Percentiles rank a stretch among this genome's conserved stretches.
Conservation (phyloP, 2,888 invertebrate genomes). For the Anticlea derivata region DNA sequence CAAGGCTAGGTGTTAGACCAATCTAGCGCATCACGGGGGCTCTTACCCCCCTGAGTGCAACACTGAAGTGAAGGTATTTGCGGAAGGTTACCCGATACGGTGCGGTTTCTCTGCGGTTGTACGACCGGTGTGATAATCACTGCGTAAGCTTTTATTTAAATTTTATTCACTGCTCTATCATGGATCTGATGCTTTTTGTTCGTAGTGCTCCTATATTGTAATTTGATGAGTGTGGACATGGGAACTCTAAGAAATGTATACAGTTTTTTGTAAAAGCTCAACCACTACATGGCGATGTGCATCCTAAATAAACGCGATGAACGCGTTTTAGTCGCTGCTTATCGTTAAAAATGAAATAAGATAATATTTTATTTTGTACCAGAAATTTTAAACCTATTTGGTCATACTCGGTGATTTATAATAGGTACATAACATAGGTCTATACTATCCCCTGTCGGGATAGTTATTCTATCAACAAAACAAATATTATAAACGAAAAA, state of each 20-base stretch:
- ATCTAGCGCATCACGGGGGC: conserved; percentile 1
- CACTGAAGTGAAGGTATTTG: conserved; percentile 38
- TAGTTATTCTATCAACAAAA: too few relatives aligned
- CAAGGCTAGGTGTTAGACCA: not conserved
- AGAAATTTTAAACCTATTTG: too few relatives aligned
- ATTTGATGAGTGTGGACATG: conserved; percentile 10
- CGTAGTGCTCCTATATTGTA: conserved; percentile 2
- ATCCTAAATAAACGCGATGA: too few relatives aligned
- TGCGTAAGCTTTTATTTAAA: conserved; percentile 35
- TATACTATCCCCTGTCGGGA: too few relatives aligned
- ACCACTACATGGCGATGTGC: not conserved
- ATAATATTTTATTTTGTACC: too few relatives aligned
- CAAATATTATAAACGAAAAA: too few relatives aligned
- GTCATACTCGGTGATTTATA: too few relatives aligned
- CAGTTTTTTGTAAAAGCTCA: not conserved
- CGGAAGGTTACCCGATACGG: conserved; percentile 66
- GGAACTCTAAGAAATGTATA: not conserved
- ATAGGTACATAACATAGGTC: too few relatives aligned
- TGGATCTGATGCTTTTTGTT: conserved; percentile 6
- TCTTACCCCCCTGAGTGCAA: conserved; percentile 1
- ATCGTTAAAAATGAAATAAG: too few relatives aligned
- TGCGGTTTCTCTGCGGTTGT: conserved; percentile 41
- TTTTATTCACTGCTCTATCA: conserved; percentile 16
- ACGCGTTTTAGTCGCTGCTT: too few relatives aligned
- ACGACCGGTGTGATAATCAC: conserved; percentile 31